Base-by-base conservation (phyloP, 2,797 vertebrate genomes). In the Cryptoprocta ferox region DNA sequence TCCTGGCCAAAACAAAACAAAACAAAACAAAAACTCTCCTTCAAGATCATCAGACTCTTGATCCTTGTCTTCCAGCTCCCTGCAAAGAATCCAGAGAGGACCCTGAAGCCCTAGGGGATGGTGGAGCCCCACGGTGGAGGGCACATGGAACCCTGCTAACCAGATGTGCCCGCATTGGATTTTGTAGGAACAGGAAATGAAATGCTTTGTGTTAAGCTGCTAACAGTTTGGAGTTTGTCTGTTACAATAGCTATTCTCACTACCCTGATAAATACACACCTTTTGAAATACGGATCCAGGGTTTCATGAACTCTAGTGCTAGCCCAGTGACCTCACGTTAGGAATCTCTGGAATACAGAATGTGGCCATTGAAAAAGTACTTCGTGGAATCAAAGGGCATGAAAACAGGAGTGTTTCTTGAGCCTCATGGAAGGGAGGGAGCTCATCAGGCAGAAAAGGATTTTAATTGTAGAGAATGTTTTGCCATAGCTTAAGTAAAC, bases 261-360 rank as follows among this genome's bases (percentile, higher is more conserved):
- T 85, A 56, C 18, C 2, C 24, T 78, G 48, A 45, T 15, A 76
- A 79, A 48, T n/a, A 65, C 10, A 76, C 35, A 65, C 24, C 28
- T 28, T 65, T 56, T 48, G 39, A 0, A 0, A 61, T 48, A 59
- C 5, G 13, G 76, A 48, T 50, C 75, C 1, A 10, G 65, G 32
- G 50, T 75, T 79, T 88, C 65, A 21, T 89, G 30, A 0, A 16
- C 24, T 80, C 63, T 32, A 19, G 37, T 11, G 19, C 18, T 56
- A 68, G 50, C 37, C 53, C 32, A 26, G 42, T 45, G 13, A 79
- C 35, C 53, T 42, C 26, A 56, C 2, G 35, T 12, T 53, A 80
- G 35, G 32, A 80, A 85, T 93, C 86, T 85, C 87, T 75, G 37
- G 24, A 86, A 59, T 96, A 80, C 2, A 61, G 14, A 85, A 78